phyloP scores from a whole-genome alignment of 92 coral and sea anemone species.

The Umimayanthus chanpuru region DNA sequence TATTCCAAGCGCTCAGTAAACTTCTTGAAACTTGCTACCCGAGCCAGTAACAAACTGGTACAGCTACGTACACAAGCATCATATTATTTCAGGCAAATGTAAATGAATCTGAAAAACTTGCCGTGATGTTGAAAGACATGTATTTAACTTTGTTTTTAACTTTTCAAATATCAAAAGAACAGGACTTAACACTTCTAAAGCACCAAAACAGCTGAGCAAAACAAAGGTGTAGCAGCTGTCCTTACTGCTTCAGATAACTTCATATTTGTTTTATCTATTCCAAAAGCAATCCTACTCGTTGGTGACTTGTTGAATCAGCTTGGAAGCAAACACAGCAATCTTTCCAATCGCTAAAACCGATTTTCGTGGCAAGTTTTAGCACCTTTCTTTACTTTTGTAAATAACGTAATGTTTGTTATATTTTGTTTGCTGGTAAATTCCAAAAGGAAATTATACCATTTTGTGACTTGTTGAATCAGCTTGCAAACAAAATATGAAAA shows the following conservation, averaged over 20 bases:
- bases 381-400: too few species aligned
- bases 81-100: not conserved
- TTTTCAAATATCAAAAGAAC: not conserved
- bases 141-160: not conserved
- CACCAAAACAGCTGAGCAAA: not conserved
- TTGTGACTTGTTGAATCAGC: not conserved
- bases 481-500: not conserved
- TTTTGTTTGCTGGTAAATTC: not conserved
- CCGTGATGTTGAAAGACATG: not conserved
- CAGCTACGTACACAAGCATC: not conserved
- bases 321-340: not conserved
- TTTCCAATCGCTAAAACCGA: not conserved
- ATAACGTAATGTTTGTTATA: too few species aligned
- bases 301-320: conserved; percentile 2
- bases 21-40: not conserved
- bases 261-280: not conserved
- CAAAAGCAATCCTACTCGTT: not conserved
- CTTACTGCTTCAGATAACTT: not conserved
- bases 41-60: not conserved
- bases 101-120: not conserved
- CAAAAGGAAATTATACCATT: not conserved
- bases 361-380: not conserved
- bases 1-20: too few species aligned
- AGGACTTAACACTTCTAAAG: not conserved
- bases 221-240: not conserved